Evolutionary conservation across 2,113 vertebrate species (phyloP).

Genomic region (Peromyscus maniculatus): DNA sequence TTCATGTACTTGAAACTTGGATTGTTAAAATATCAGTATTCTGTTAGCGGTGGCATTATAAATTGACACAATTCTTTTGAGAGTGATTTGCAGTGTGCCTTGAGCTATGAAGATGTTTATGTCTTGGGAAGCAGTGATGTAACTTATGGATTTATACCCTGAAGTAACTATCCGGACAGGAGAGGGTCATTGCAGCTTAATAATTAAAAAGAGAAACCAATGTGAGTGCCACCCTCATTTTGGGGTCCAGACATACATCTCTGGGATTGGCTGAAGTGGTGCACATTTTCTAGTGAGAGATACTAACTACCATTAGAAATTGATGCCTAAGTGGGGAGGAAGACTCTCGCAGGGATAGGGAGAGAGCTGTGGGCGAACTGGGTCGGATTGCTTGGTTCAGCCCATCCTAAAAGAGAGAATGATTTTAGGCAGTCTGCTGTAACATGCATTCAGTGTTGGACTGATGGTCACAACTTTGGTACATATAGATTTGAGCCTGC

Average conservation of each 20-base stretch:
- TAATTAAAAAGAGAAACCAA: neutral
- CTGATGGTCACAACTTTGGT: neutral
- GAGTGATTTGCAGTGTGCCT: neutral
- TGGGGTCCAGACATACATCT: neutral
- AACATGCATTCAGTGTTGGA: neutral
- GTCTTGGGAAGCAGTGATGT: neutral
- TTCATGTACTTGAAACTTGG: neutral
- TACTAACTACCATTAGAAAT: no score
- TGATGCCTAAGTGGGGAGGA: no score
- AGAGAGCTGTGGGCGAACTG: neutral
- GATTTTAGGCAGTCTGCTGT: neutral
- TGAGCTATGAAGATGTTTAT: neutral
- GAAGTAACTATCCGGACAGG: neutral
- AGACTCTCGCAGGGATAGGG: neutral
- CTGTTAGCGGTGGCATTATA: neutral
- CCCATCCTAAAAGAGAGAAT: neutral
- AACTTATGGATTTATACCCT: neutral
- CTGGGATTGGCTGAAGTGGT: neutral
- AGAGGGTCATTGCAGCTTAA: neutral
- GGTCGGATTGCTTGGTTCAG: neutral
- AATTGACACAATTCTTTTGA: neutral
- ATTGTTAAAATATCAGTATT: neutral
- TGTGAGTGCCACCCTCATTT: neutral
- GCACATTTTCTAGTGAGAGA: fast-evolving
- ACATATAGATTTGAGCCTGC: neutral